A percentile compares a stretch with the other conserved stretches of the same genome.
These are phyloP conservation scores for Mythimna impura DNA, from an alignment of 2,888 invertebrate species.

Conservation along the genomic window DNA sequence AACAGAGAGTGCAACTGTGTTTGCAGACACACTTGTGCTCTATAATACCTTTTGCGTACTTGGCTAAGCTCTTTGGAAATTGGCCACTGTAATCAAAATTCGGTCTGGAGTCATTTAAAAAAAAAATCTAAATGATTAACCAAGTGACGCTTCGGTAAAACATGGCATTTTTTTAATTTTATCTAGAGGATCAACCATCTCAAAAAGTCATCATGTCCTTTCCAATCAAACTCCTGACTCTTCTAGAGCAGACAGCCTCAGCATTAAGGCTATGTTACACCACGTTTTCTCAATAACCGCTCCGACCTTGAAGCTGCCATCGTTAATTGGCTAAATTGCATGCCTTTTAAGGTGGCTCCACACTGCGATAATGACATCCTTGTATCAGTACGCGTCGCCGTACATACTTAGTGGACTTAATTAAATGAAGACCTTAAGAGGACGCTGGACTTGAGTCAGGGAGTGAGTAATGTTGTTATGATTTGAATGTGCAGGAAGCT, in stretches of 20 bases:
- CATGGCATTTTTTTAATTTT: background rate
- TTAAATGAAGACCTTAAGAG: slow-evolving; percentile 71
- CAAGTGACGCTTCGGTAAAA: background rate
- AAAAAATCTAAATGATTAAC: background rate
- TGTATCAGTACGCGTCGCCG: slow-evolving; percentile 68
- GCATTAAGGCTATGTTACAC: slow-evolving; percentile 65
- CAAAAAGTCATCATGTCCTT: slow-evolving; percentile 10
- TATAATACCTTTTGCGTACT: too few relatives aligned
- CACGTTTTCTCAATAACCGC: slow-evolving; percentile 79
- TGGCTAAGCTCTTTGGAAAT: too few relatives aligned
- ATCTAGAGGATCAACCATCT: background rate
- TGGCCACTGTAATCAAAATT: too few relatives aligned
- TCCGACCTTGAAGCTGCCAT: slow-evolving; percentile 82
- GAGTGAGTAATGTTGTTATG: slow-evolving; percentile 65
- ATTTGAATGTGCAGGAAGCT: slow-evolving; percentile 70
- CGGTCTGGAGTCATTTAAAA: too few relatives aligned
- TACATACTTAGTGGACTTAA: slow-evolving; percentile 79
- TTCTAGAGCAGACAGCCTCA: slow-evolving; percentile 28
- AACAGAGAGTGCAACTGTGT: too few relatives aligned
- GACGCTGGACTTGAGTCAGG: slow-evolving; percentile 63
- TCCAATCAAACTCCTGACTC: slow-evolving; percentile 13
- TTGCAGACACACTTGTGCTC: too few relatives aligned
- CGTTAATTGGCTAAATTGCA: slow-evolving; percentile 86
- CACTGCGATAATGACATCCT: slow-evolving; percentile 83
- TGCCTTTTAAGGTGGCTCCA: slow-evolving; percentile 81